Percentiles rank a stretch among this genome's conserved stretches.
phyloP scores from a whole-genome alignment of 2,113 vertebrate species.

The Oreochromis tanganicae region DNA sequence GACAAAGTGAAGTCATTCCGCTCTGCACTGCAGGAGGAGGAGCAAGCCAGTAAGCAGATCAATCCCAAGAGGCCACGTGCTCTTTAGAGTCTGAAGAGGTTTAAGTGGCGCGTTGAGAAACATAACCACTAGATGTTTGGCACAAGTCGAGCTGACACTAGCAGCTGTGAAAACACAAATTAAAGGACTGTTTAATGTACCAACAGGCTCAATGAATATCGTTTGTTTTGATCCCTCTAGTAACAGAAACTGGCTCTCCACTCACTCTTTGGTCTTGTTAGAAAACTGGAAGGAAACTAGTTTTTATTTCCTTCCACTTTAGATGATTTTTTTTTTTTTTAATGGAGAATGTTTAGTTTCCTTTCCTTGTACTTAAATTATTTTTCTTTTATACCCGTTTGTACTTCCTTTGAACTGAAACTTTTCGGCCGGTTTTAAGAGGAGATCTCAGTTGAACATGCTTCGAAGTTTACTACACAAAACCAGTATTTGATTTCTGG shows the following conservation, averaged over 20 bases:
- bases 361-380: slow-evolving; percentile 54
- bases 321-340: not conserved
- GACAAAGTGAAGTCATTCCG: slow-evolving; percentile 99
- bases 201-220: slow-evolving; percentile 17
- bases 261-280: slow-evolving; percentile 20
- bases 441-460: not conserved
- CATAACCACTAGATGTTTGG: slow-evolving; percentile 57
- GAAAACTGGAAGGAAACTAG: slow-evolving; percentile 14
- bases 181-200: slow-evolving; percentile 14
- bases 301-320: slow-evolving; percentile 12
- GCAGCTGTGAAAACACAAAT: slow-evolving; percentile 28
- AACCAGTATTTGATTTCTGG: slow-evolving; percentile 37
- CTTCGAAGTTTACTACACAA: slow-evolving; percentile 20
- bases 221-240: slow-evolving; percentile 16
- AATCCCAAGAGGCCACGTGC: slow-evolving; percentile 93
- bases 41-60: slow-evolving; percentile 99
- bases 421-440: slow-evolving; percentile 16
- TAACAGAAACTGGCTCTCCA: slow-evolving; percentile 30
- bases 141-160: slow-evolving; percentile 21
- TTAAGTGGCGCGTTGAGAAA: slow-evolving; percentile 4
- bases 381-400: slow-evolving; percentile 68
- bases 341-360: slow-evolving; percentile 30
- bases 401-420: slow-evolving; percentile 40
- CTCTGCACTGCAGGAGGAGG: slow-evolving; percentile 90
- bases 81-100: slow-evolving; percentile 72